Conservation (phyloP, 2,113 vertebrate genomes). For the Cynopterus brachyotis region DNA sequence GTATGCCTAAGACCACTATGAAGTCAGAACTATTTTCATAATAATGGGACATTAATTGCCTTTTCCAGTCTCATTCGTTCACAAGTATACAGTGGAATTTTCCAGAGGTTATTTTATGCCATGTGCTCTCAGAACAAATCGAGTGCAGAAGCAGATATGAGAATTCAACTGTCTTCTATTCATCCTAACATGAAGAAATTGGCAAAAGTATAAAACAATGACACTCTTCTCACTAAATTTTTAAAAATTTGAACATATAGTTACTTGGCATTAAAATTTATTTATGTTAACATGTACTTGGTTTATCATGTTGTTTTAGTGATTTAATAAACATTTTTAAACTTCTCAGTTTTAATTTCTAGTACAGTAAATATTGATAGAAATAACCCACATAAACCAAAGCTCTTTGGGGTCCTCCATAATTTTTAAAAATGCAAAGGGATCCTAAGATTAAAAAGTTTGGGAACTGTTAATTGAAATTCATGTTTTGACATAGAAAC, state of each 20-base stretch:
- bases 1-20: not conserved
- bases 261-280: constrained; percentile 19
- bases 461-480: not conserved
- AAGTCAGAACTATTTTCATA: constrained; percentile 3
- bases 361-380: not conserved
- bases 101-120: not conserved
- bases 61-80: not conserved
- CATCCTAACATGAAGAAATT: not conserved
- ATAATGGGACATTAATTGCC: not conserved
- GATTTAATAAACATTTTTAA: not conserved
- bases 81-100: not conserved
- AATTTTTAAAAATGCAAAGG: not conserved
- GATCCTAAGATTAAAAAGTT: not conserved
- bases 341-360: not conserved
- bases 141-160: not conserved
- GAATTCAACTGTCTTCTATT: not conserved
- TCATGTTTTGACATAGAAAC: not conserved
- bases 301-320: not conserved
- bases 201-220: not conserved
- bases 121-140: not conserved
- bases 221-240: not conserved
- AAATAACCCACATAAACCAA: not conserved
- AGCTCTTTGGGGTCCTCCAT: not conserved
- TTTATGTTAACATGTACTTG: not conserved
- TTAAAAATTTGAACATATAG: not conserved